These are phyloP conservation scores for Entosphenus tridentatus DNA, from an alignment of 2,113 vertebrate genomes.

Conservation along the genomic window DNA sequence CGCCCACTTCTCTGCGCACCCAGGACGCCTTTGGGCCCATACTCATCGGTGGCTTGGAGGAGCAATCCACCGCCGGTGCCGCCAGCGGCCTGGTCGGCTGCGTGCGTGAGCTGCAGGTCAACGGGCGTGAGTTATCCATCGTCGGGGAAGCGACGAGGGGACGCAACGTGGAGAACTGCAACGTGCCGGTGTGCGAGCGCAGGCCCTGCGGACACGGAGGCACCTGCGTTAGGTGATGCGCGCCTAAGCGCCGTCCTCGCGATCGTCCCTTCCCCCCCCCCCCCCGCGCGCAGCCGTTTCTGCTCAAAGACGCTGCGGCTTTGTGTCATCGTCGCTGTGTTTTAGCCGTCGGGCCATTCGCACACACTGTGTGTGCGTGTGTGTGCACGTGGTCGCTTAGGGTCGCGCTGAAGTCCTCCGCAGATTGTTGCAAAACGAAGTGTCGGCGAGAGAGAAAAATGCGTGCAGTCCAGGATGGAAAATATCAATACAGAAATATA, in stretches of 20 bases:
- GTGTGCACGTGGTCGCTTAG: too few relatives aligned
- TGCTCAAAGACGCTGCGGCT: not conserved
- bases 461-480: too few relatives aligned
- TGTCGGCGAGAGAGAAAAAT: too few relatives aligned
- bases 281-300: not conserved
- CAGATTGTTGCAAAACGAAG: too few relatives aligned
- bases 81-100: slow-evolving; percentile 32
- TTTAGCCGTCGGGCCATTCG: too few relatives aligned
- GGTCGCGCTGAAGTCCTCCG: too few relatives aligned
- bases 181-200: slow-evolving; percentile 27
- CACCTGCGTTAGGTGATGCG: slow-evolving; percentile 36
- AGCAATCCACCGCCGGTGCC: slow-evolving; percentile 16
- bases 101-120: slow-evolving; percentile 39
- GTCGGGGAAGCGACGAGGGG: slow-evolving; percentile 28
- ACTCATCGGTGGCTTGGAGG: slow-evolving; percentile 36
- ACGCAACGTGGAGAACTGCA: slow-evolving; percentile 41
- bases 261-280: not conserved
- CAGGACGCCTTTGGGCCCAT: slow-evolving; percentile 35
- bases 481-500: too few relatives aligned
- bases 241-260: too few relatives aligned
- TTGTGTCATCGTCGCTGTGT: too few relatives aligned
- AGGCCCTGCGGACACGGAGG: slow-evolving; percentile 41
- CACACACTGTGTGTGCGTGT: too few relatives aligned
- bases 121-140: slow-evolving; percentile 32
- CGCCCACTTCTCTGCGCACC: not conserved